Base-by-base conservation (phyloP, 2,888 invertebrate species). In the Cyclophora albipunctata region DNA sequence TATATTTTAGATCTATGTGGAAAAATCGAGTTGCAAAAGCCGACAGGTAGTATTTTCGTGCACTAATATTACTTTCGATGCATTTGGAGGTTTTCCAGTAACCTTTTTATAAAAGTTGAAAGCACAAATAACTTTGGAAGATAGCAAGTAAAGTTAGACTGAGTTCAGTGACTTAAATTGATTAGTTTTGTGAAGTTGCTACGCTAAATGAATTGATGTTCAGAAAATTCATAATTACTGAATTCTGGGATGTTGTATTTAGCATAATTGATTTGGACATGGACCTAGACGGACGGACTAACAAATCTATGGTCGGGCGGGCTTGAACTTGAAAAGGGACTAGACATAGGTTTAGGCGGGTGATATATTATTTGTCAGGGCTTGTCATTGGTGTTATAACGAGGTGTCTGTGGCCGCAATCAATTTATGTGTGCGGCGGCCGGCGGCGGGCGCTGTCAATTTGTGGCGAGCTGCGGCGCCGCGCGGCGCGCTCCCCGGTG, bases 401-500 rank as follows among this genome's bases (percentile, higher is more conserved):
- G 70, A 77, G 76, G 71, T 72, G 71, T 69, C 69, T 68, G 69
- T 65, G 67, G 73, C 75, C 75, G 69, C 79, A 82, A 84, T 84
- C 84, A 86, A 85, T 84, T 83, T 74, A 5, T 37, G 37, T 37
- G 37, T 37, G 5, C 37, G 37, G 37, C 37, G 37, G 37, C 5
- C 37, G 75, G 64, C 63, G 67, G 70, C 56, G 73, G 70, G 66
- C 67, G 68, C 75, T 84, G 84, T 82, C 84, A 85, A 84, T 85
- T 84, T 84, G 81, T 55, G 74, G 71, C 59, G 52, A 42, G 20
- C 40, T 47, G 52, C 54, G 55, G 55, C 54, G 50, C 52, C 53
- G 56, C 54, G 58, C 54, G 55, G 55, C 62, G 44, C 35, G 47
- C 20, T 51, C 49, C 48, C 68, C 81, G 83, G 84, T 84, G 83